phyloP scores from a whole-genome alignment of 2,888 invertebrate genomes.

The Drosophila paranaensis region DNA sequence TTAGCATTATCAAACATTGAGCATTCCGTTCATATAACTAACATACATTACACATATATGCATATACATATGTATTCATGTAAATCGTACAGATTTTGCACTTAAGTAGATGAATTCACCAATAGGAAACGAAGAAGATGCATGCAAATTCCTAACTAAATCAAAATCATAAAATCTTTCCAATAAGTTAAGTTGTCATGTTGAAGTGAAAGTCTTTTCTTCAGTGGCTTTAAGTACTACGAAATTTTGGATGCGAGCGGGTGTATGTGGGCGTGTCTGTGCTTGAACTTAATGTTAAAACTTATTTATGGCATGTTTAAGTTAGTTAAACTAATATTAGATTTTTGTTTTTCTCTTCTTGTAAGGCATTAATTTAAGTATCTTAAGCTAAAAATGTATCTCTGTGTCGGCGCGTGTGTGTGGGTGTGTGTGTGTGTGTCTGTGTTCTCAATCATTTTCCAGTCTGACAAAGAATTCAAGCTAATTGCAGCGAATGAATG shows the following conservation, averaged over 20 bases:
- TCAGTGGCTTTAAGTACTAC: slow-evolving; percentile 65
- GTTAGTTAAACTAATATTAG: slow-evolving; percentile 71
- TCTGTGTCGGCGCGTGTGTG: background rate
- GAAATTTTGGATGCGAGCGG: slow-evolving; percentile 18
- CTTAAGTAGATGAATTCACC: slow-evolving; percentile 60
- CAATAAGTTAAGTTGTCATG: slow-evolving; percentile 20
- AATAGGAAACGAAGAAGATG: slow-evolving; percentile 55
- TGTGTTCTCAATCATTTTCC: background rate
- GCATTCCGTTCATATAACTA: slow-evolving; percentile 62
- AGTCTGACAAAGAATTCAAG: slow-evolving; percentile 33
- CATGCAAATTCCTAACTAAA: slow-evolving; percentile 43
- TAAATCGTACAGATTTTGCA: slow-evolving; percentile 19
- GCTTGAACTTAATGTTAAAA: slow-evolving; percentile 59
- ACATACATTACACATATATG: slow-evolving; percentile 21
- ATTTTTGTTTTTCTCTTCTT: slow-evolving; percentile 9
- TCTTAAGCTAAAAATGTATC: slow-evolving; percentile 34
- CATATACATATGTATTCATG: slow-evolving; percentile 26
- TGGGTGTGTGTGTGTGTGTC: too few relatives aligned
- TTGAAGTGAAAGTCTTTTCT: slow-evolving; percentile 63
- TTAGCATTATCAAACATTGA: slow-evolving; percentile 56
- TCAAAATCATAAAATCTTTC: slow-evolving; percentile 19
- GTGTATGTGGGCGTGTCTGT: background rate
- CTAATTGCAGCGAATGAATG: slow-evolving; percentile 39
- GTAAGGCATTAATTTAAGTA: slow-evolving; percentile 72
- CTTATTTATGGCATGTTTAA: slow-evolving; percentile 78